phyloP scores from a whole-genome alignment of 2,797 vertebrate genomes.

The Calcarius lapponicus region DNA sequence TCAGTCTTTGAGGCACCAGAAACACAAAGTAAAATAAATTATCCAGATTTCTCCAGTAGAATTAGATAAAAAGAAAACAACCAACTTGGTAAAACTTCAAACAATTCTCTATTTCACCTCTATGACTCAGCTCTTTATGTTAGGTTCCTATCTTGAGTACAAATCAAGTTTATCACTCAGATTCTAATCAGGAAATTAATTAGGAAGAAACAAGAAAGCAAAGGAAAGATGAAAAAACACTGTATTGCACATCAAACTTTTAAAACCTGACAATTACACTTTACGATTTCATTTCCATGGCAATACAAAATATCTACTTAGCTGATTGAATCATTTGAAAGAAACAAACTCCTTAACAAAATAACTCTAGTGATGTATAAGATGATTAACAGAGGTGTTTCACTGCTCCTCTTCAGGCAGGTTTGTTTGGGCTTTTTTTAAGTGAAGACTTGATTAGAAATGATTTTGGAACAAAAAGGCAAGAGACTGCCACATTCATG shows the following conservation, averaged over 20 bases:
- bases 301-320: background rate
- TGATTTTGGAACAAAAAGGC: background rate
- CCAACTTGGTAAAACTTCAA: background rate
- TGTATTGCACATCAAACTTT: background rate
- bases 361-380: background rate
- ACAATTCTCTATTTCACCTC: background rate
- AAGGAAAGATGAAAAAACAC: background rate
- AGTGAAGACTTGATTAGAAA: background rate
- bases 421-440: background rate
- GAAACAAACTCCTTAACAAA: slow-evolving; percentile 22
- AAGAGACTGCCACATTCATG: background rate
- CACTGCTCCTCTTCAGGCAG: background rate
- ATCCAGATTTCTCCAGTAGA: background rate
- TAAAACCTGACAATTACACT: slow-evolving; percentile 21
- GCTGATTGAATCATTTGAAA: slow-evolving; percentile 9
- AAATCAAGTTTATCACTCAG: background rate
- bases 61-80: background rate
- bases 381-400: background rate
- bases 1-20: background rate
- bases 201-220: slow-evolving; percentile 8
- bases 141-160: background rate
- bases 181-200: slow-evolving; percentile 35
- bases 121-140: background rate
- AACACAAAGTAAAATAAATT: background rate
- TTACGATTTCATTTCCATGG: slow-evolving; percentile 12